These are phyloP conservation scores for Sycobia sp. DNA, from an alignment of 1,140 invertebrate species.

Conservation along the genomic window DNA sequence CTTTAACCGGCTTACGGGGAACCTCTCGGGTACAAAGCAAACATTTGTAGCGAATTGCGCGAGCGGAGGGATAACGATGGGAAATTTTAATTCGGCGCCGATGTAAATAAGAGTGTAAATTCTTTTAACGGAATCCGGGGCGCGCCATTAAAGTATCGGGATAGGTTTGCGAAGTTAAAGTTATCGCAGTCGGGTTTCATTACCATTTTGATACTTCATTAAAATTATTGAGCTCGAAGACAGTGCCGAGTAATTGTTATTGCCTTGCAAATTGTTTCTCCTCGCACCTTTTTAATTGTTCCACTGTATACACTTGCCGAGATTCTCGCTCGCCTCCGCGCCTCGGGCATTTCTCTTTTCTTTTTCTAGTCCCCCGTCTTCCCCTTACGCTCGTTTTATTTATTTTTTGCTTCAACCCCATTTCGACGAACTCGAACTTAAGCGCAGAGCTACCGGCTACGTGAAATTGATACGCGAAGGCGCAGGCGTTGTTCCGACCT, in stretches of 20 bases:
- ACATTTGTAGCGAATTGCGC: too few relatives aligned
- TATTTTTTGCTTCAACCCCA: slow-evolving; percentile 10
- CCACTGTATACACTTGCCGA: slow-evolving; percentile 2
- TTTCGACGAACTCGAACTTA: neutral
- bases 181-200: slow-evolving; percentile 4
- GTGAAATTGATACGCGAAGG: slow-evolving; percentile 20
- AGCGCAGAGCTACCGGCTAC: slow-evolving; percentile 1
- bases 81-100: too few relatives aligned
- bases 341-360: neutral
- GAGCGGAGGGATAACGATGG: too few relatives aligned
- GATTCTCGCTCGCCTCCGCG: slow-evolving; percentile 16
- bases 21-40: too few relatives aligned
- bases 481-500: slow-evolving; percentile 30
- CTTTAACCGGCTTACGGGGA: too few relatives aligned
- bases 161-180: neutral
- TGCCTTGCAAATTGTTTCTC: slow-evolving; percentile 4
- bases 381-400: neutral
- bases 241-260: neutral
- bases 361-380: neutral
- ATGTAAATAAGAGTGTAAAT: neutral
- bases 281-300: slow-evolving; percentile 30
- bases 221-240: slow-evolving; percentile 3
- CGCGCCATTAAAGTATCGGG: slow-evolving; percentile 8
- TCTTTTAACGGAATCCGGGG: neutral
- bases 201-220: slow-evolving; percentile 4